A percentile compares a stretch with the other conserved stretches of the same genome.
phyloP scores from a whole-genome alignment of 2,888 invertebrate species.

The Eristalinus sepulchralis region DNA sequence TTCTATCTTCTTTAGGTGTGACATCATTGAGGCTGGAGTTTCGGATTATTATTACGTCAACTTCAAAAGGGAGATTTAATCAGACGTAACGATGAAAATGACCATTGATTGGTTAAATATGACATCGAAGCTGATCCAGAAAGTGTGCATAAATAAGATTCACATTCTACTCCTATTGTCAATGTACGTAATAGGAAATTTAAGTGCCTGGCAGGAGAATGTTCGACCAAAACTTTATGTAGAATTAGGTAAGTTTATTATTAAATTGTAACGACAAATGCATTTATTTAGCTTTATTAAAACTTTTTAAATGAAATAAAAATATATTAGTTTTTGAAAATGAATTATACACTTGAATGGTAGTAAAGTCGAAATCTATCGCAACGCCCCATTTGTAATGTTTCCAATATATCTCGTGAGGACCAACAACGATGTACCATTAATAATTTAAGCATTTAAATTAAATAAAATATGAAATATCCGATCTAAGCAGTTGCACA shows the following conservation, averaged over 20 bases:
- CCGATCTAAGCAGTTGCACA: no score
- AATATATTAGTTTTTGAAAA: no score
- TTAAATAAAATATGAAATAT: no score
- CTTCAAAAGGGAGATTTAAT: background rate
- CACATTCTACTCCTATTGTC: slow-evolving; percentile 80
- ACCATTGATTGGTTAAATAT: slow-evolving; percentile 58
- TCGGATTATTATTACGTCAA: background rate
- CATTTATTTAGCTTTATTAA: background rate
- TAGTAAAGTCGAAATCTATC: no score
- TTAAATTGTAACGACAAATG: background rate
- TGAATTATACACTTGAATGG: no score
- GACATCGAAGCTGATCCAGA: slow-evolving; percentile 44
- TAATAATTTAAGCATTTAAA: no score
- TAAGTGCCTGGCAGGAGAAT: slow-evolving; percentile 93
- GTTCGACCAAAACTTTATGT: slow-evolving; percentile 95
- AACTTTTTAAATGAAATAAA: no score
- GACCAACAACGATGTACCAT: no score
- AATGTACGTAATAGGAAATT: slow-evolving; percentile 81
- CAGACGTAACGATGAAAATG: slow-evolving; percentile 57
- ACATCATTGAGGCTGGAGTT: background rate
- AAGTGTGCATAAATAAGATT: slow-evolving; percentile 66
- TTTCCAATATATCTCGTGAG: no score
- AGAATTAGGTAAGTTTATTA: slow-evolving; percentile 89
- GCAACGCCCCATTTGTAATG: no score
- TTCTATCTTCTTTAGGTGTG: background rate